A percentile compares a stretch with the other conserved stretches of the same genome.
Evolutionary conservation across 64 coral and sea anemone genomes (phyloP).

Genomic region (Exaiptasia diaphana): DNA sequence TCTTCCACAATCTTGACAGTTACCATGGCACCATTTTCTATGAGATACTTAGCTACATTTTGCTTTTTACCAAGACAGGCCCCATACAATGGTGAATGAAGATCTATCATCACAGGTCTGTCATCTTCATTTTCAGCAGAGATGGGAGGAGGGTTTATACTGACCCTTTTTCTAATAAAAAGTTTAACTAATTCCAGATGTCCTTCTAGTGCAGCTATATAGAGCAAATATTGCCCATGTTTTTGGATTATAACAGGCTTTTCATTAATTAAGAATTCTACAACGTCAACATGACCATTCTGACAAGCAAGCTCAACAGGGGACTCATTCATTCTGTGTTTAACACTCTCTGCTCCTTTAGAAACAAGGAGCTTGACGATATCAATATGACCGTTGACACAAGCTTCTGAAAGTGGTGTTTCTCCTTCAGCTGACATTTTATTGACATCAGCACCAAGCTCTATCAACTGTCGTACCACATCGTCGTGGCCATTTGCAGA

Average conservation of each 20-base stretch:
- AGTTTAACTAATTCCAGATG: constrained; percentile 71
- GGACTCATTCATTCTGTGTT: constrained; percentile 10
- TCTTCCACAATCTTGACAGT: constrained; percentile 57
- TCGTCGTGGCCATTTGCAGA: constrained; percentile 76
- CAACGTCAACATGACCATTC: constrained; percentile 57
- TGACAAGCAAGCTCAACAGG: constrained; percentile 73
- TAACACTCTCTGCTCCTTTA: constrained; percentile 53
- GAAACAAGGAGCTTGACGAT: constrained; percentile 64
- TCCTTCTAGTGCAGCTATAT: constrained; percentile 65
- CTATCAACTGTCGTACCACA: constrained; percentile 68
- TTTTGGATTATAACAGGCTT: constrained; percentile 47
- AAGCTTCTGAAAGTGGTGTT: constrained; percentile 78
- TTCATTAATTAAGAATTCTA: constrained; percentile 70
- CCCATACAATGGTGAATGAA: constrained; percentile 54
- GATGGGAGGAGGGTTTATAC: constrained; percentile 34
- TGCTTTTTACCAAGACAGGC: constrained; percentile 67
- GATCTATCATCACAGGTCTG: neutral
- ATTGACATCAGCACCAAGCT: constrained; percentile 79
- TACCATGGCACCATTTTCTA: constrained; percentile 90
- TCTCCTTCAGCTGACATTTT: constrained; percentile 4
- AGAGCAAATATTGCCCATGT: constrained; percentile 63
- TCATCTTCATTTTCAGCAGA: neutral
- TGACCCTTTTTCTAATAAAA: constrained; percentile 65
- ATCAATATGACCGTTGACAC: constrained; percentile 58
- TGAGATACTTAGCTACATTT: constrained; percentile 66